Evolutionary conservation across 2,113 vertebrate species (phyloP).

Genomic region (Aldabrachelys gigantea): DNA sequence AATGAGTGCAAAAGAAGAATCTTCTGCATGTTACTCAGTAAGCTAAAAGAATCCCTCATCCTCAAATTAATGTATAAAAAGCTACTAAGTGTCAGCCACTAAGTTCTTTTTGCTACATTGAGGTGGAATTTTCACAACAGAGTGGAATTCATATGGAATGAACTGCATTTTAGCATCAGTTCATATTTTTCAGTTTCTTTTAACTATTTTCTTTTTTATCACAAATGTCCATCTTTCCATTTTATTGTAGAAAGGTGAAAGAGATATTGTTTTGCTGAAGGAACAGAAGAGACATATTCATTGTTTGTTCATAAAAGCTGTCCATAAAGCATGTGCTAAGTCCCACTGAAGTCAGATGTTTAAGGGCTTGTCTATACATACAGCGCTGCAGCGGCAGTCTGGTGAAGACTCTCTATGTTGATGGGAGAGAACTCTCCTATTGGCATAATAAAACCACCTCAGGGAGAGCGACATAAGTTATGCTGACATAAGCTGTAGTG

Average conservation of each 20-base stretch:
- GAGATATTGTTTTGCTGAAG: neutral
- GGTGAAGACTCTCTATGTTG: too few relatives aligned
- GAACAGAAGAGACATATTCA: neutral
- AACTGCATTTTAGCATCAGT: neutral
- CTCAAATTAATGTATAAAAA: neutral
- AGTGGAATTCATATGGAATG: neutral
- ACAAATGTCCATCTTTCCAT: neutral
- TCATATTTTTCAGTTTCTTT: neutral
- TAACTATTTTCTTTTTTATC: neutral
- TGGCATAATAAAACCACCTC: too few relatives aligned
- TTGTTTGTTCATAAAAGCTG: neutral
- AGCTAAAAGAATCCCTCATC: neutral
- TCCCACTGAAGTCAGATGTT: neutral
- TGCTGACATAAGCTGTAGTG: too few relatives aligned
- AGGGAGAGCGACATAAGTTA: too few relatives aligned
- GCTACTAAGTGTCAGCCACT: rapidly evolving
- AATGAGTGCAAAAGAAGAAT: neutral
- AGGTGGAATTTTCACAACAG: neutral
- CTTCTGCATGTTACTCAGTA: neutral
- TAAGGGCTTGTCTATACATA: neutral
- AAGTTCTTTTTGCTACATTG: neutral
- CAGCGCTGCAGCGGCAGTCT: too few relatives aligned
- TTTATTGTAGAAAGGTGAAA: neutral
- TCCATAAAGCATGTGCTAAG: neutral
- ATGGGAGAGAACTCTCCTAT: too few relatives aligned